Base-by-base conservation (phyloP, 2,797 vertebrate species). In the Distichodus sexfasciatus region DNA sequence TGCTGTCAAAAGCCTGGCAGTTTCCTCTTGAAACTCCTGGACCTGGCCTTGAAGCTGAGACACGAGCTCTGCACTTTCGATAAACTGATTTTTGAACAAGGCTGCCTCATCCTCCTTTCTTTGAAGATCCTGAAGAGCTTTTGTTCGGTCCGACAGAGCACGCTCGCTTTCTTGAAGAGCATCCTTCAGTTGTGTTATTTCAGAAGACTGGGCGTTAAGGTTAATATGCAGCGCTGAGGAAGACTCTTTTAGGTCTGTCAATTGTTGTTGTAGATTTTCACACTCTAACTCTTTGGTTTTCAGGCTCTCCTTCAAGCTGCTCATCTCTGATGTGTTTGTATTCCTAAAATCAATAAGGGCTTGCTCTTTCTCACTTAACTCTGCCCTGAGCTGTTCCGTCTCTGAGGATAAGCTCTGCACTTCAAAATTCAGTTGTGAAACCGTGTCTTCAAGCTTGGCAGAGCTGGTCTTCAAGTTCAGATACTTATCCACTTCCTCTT, bases 281-380 rank as follows among this genome's bases (percentile, higher is more conserved):
- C 86, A 90, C 74, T 95, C 90, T 0, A 55, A 66, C 12, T 92
- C 89, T 82, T 89, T 95, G 69, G 79, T 66, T 35, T 86, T 79
- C 8, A 93, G 74, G 4, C 86, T 76, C 0, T 17, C 61, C 10
- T 78, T 85, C 24, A 94, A 81, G 48, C 64, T 85, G 73, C 88
- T 85, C 7, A 72, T 82, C 0, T 79, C 47, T 11, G 77, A 3
- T 1, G 80, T 75, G 23, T 86, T 85, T 11, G 44, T 74, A 35
- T 38, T 84, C 17, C 84, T 82, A 76, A 71, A 60, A 51, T 90
- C 81, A 7, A 76, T 66, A 26, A 85, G 67, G 0, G 72, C 15
- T 44, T 81, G 65, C 21, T 94, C 91, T 71, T 88, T 94, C 65
- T 90, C 79, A 50, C 86, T 83, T 72, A 93, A n/a, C 11, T 71